Conservation (phyloP, 2,888 invertebrate genomes). For the Rhagonycha lutea region DNA sequence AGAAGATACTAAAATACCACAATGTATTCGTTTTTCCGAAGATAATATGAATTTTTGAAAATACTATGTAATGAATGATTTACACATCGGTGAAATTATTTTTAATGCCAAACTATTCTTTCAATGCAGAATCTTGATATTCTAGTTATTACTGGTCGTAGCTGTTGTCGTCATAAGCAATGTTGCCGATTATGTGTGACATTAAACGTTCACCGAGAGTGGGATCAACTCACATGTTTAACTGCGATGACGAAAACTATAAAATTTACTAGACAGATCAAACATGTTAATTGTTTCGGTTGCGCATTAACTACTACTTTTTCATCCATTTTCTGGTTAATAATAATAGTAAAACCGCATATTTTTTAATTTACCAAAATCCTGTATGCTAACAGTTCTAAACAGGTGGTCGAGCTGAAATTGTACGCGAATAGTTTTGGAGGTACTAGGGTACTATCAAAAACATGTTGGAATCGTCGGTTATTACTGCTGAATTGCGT, state of each 20-base stretch:
- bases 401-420: too few relatives aligned
- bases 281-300: neutral
- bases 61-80: neutral
- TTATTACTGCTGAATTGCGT: too few relatives aligned
- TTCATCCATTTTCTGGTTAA: neutral
- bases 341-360: neutral
- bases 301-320: neutral
- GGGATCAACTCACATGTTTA: neutral
- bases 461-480: too few relatives aligned
- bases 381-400: too few relatives aligned
- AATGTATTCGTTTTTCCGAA: neutral
- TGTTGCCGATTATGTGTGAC: conserved; percentile 15
- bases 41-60: neutral
- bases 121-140: conserved; percentile 17
- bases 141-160: conserved; percentile 19
- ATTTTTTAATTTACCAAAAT: neutral
- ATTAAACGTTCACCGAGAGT: neutral
- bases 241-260: neutral
- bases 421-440: too few relatives aligned
- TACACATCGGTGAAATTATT: neutral
- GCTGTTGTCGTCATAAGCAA: conserved; percentile 13
- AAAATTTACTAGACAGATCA: neutral
- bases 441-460: too few relatives aligned
- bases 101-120: neutral
- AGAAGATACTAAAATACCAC: neutral